Evolutionary conservation across 2,797 vertebrate species (phyloP).

Genomic region (Gymnoscopelus braueri): DNA sequence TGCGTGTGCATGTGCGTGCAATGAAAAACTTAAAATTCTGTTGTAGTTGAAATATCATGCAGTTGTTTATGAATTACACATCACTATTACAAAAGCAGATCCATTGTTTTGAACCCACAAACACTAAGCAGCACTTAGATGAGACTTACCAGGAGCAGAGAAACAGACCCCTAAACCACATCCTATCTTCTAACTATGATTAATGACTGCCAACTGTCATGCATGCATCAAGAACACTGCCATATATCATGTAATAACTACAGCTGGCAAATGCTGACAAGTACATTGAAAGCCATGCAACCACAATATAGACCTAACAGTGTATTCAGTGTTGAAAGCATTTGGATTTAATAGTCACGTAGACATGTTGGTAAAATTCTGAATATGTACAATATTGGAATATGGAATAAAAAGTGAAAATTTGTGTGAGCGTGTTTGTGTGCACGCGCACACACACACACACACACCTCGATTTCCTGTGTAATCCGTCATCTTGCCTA

Average conservation of each 20-base stretch:
- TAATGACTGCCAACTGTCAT: conserved; percentile 79
- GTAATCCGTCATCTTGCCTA: conserved; percentile 86
- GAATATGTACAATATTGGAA: conserved; percentile 48
- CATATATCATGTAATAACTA: conserved; percentile 79
- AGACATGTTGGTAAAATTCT: conserved; percentile 58
- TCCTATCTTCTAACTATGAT: conserved; percentile 78
- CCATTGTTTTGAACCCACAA: conserved; percentile 33
- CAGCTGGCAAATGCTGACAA: conserved; percentile 77
- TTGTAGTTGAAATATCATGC: not conserved
- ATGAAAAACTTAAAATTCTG: too few relatives aligned
- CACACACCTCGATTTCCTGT: conserved; percentile 69
- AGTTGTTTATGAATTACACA: not conserved
- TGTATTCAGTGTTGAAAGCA: conserved; percentile 53
- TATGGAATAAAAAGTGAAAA: conserved; percentile 40
- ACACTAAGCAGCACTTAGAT: conserved; percentile 39
- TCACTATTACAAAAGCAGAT: conserved; percentile 12
- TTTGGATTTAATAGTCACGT: conserved; percentile 73
- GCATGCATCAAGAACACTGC: conserved; percentile 69
- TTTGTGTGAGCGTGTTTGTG: conserved; percentile 16
- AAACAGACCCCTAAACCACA: conserved; percentile 55
- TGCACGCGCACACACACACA: conserved; percentile 41
- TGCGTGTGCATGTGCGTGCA: too few relatives aligned
- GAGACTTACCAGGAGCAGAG: conserved; percentile 33
- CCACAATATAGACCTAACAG: conserved; percentile 49
- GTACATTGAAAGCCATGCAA: conserved; percentile 59